A percentile compares a stretch with the other conserved stretches of the same genome.
Conservation (phyloP, 2,888 invertebrate species). For the Mechanitis mazaeus region DNA sequence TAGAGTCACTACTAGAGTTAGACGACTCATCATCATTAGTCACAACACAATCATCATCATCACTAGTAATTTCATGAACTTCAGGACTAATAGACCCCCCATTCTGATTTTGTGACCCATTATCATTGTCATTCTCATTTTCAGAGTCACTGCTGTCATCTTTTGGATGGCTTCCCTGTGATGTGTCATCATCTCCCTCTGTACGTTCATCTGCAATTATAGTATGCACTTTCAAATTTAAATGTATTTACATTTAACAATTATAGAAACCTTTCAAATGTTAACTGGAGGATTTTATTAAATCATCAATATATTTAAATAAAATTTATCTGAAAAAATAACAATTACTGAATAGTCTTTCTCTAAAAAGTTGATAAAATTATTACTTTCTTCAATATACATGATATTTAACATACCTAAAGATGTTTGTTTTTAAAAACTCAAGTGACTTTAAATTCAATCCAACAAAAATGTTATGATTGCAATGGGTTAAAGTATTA, state of each 20-base stretch:
- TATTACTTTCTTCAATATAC: too few relatives aligned
- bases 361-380: too few relatives aligned
- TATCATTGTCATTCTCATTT: constrained; percentile 41
- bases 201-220: constrained; percentile 63
- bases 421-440: too few relatives aligned
- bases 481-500: too few relatives aligned
- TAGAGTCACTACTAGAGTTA: constrained; percentile 74
- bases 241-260: neutral
- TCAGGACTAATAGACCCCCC: constrained; percentile 66
- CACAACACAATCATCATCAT: constrained; percentile 75
- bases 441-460: too few relatives aligned
- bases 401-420: too few relatives aligned
- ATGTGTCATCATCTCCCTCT: constrained; percentile 71
- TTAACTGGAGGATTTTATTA: neutral
- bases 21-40: constrained; percentile 72
- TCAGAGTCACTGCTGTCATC: constrained; percentile 68
- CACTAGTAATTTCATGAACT: constrained; percentile 74
- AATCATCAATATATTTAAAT: neutral
- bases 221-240: neutral
- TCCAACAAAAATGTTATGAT: too few relatives aligned
- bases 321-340: too few relatives aligned
- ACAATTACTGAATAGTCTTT: too few relatives aligned
- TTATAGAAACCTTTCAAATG: neutral
- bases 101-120: constrained; percentile 64
- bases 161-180: constrained; percentile 69